Evolutionary conservation across 1,140 invertebrate species (phyloP), one percentile per base, ranked within the genome.

Genomic region (Drosophila lacteicornis): DNA sequence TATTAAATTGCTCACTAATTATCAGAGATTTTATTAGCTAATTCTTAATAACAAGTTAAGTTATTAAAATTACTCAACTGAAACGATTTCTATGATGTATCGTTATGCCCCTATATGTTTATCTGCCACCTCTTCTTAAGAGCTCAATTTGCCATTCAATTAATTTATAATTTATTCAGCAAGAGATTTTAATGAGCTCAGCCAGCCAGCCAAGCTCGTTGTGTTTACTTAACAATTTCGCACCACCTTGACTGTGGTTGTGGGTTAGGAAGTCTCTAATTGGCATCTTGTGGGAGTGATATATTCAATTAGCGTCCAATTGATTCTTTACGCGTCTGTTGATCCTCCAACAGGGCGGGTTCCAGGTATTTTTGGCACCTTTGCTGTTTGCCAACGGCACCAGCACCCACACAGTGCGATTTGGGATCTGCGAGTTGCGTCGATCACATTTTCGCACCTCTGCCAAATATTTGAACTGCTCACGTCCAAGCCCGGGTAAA

Each of bases 341-440:
- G 67, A 46, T 55, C 40, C 61, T 67, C 33, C 65, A 40, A 70
- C 67, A 70, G 68, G 30, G 63, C 67, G 25, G 40, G 6, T 70
- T 70, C 67, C 67, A 70, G 63, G 63, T 70, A 70, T 68, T 70
- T 70, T 43, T 70, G 67, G 67, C 67, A 70, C 67, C 63, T 70
- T 27, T 7, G 27, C 63, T 70, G 33, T 70, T 70, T 70, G 63
- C 63, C 22, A 65, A 9, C 22, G 60, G n/a, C 65, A 67, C 65
- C 65, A 62, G 55, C 63, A 69, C 66, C 66, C 62, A 49, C 67
- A 47, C 62, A 68, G 38, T 42, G 50, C 49, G 62, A 27, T 61
- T 30, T 30, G 27, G 22, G 7, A 45, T 2, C 11, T 58, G 56
- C 33, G 61, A 55, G 22, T 55, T 67, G 49, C 67, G 67, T 67